phyloP scores from a whole-genome alignment of 1,140 invertebrate species.

The Plodia interpunctella region DNA sequence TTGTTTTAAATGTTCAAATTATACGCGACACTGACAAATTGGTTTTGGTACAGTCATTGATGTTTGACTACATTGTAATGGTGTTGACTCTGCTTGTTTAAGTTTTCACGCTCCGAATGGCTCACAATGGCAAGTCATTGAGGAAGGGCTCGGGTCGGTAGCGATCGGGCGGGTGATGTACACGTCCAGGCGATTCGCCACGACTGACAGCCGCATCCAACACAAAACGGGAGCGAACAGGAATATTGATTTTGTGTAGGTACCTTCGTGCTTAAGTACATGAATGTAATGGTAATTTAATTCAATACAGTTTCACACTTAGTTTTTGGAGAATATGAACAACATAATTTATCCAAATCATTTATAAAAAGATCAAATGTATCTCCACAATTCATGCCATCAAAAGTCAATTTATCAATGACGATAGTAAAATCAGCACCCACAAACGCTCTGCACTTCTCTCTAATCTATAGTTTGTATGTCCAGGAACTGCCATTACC shows the following conservation, averaged over 20 bases:
- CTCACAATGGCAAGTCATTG: constrained; percentile 35
- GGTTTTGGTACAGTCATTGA: constrained; percentile 33
- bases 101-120: constrained; percentile 46
- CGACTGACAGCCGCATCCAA: constrained; percentile 52
- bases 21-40: constrained; percentile 8
- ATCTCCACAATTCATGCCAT: no score
- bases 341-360: no score
- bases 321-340: no score
- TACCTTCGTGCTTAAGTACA: no score
- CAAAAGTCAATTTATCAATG: no score
- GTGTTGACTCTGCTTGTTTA: constrained; percentile 23
- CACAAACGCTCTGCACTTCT: neutral
- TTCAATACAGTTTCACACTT: no score
- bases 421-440: no score
- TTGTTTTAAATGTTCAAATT: no score
- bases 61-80: constrained; percentile 20
- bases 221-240: constrained; percentile 9
- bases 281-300: no score
- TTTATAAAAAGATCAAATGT: no score
- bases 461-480: neutral
- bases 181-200: constrained; percentile 49
- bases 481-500: constrained; percentile 28
- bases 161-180: constrained; percentile 40
- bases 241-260: no score
- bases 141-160: constrained; percentile 14